Base-by-base conservation (phyloP, 92 coral and sea anemone species). In the Epizoanthus fatuus region DNA sequence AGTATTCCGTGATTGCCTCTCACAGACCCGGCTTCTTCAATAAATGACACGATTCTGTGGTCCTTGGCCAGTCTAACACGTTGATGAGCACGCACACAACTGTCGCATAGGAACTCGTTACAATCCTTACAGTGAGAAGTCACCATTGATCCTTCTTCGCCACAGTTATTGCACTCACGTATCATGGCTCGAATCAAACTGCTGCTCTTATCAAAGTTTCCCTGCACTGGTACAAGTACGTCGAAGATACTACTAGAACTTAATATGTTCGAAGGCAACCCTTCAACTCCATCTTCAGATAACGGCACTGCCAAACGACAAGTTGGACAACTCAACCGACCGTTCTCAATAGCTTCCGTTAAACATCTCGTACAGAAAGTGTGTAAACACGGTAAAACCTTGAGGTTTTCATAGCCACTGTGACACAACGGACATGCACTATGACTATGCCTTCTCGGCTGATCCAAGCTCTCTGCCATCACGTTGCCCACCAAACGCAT, bases 361-460 rank as follows among this genome's bases (percentile, higher is more conserved):
- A 97, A 89, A 84, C 99, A 97, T 71, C 84, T 94, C 86, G 88
- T 94, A 80, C 99, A 97, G 84, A 93, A 97, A 65, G 99, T 95
- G 96, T 97, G 99, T 97, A 97, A 97, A 97, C 99, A 97, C 70
- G 99, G 99, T 73, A 97, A 86, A 91, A 97, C 95, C 92, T 88
- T 97, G 32, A 98, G 97, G 86, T 95, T 93, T 69, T 97, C 98
- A 87, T 91, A 93, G 92, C 87, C 96, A 90, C 83, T 93, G 44
- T 85, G 94, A 89, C 99, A 97, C 86, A 86, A 81, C 73, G 98
- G 95, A 79, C 99, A 97, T 49, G 81, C 75, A 76, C 90, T 84
- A 84, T 91, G 94, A 76, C 90, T 84, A 84, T 91, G 94, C 81
- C 90, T 88, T 86, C 90, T 70, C 73, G 88, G 69, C 83, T 87